A percentile compares a stretch with the other conserved stretches of the same genome.
Evolutionary conservation across 2,888 invertebrate species (phyloP).

Genomic region (Mythimna vitellina): DNA sequence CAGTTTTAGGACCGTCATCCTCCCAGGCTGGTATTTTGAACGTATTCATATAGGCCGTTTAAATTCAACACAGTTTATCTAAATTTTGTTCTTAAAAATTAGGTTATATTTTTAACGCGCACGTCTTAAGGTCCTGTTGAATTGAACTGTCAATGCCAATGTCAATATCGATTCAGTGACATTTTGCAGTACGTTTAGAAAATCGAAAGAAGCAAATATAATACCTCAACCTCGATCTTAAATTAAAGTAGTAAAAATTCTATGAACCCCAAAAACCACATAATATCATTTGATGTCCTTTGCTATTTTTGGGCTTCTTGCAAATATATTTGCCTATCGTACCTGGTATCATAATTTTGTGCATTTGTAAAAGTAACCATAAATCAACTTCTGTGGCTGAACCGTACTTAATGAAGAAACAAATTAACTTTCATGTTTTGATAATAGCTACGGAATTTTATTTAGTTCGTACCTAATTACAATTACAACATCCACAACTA

Average conservation of each 20-base stretch:
- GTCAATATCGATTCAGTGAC: background rate
- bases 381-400: background rate
- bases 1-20: constrained; percentile 70
- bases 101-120: constrained; percentile 42
- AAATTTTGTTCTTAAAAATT: constrained; percentile 14
- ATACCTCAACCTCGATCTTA: background rate
- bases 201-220: background rate
- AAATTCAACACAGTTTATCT: background rate
- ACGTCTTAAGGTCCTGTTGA: too few species aligned
- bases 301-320: background rate
- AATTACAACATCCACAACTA: background rate
- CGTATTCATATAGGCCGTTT: constrained; percentile 60
- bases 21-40: constrained; percentile 81
- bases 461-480: background rate
- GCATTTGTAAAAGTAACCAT: background rate
- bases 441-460: background rate
- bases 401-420: constrained; percentile 7
- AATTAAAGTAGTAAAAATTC: background rate
- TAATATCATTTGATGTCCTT: background rate
- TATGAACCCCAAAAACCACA: background rate
- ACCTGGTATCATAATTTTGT: background rate
- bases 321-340: background rate
- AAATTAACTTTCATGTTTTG: constrained; percentile 32
- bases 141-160: constrained; percentile 8
- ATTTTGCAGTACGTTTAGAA: constrained; percentile 11